Evolutionary conservation across 2,113 vertebrate species (phyloP).

Genomic region (Puma concolor): DNA sequence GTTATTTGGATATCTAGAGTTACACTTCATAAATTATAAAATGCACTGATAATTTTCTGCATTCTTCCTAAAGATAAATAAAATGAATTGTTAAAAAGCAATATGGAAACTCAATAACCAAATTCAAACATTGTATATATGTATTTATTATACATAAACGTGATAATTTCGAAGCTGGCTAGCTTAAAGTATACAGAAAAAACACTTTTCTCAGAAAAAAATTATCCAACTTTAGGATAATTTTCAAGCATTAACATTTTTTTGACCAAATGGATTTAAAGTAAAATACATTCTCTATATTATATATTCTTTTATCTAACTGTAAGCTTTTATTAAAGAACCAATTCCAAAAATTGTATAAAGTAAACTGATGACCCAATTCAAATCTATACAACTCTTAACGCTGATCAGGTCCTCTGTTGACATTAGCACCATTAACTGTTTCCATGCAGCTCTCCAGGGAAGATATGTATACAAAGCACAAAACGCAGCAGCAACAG

Average conservation of each 20-base stretch:
- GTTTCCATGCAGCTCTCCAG: not conserved
- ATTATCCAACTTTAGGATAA: conserved; percentile 15
- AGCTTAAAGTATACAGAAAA: not conserved
- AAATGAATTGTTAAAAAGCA: conserved; percentile 48
- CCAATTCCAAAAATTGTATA: not conserved
- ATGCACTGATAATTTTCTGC: not conserved
- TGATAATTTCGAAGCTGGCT: not conserved
- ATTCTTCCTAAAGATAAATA: conserved; percentile 15
- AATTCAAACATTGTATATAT: conserved; percentile 11
- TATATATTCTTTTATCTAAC: not conserved
- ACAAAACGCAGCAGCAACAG: not conserved
- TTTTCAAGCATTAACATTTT: conserved; percentile 24
- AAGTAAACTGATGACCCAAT: not conserved
- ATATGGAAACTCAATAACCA: conserved; percentile 25
- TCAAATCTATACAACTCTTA: not conserved
- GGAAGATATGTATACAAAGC: not conserved
- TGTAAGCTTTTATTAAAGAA: conserved; percentile 27
- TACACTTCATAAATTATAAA: conserved; percentile 64
- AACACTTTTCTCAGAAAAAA: conserved; percentile 25
- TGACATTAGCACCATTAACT: not conserved
- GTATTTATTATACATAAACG: not conserved
- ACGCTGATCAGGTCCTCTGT: not conserved
- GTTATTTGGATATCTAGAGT: conserved; percentile 74
- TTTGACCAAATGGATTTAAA: not conserved
- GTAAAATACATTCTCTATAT: conserved; percentile 29